Evolutionary conservation across 37 sponge, comb jelly and placozoan species (phyloP), one percentile per base, ranked within the genome.

Genomic region (Haliclona indistincta): DNA sequence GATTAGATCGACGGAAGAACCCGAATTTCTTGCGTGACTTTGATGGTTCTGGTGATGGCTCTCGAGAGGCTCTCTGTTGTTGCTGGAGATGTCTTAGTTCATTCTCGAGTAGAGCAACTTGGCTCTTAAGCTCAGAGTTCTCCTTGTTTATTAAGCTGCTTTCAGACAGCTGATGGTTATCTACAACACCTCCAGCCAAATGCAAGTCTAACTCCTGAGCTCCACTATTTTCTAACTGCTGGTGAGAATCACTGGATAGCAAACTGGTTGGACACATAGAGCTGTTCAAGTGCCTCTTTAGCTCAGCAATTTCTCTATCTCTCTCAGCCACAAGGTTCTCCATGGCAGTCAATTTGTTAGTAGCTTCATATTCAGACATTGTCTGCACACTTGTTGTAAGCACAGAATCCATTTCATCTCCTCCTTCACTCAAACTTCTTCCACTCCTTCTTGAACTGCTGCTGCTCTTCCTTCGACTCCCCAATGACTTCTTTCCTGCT

Each of bases 31-130:
- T n/a, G n/a, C n/a, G n/a, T n/a, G n/a, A n/a, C n/a, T n/a, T n/a
- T n/a, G n/a, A n/a, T n/a, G n/a, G n/a, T n/a, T n/a, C n/a, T n/a
- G n/a, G n/a, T n/a, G n/a, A n/a, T 58, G n/a, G 30, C 52, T 49
- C 17, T 13, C 28, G 61, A 26, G n/a, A 30, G 29, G 38, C 37
- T 4, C 20, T 30, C 42, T 53, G 38, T 25, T 38, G 26, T 6
- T 64, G 58, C 19, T 54, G 58, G 8, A 83, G 63, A 28, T 56
- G 39, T 2, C 69, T 68, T 63, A 83, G 47, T 5, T 83, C 77
- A 29, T 39, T 11, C 34, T 83, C 84, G 37, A 75, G 37, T 2
- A 23, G 32, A 5, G 38, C 19, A 3, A 83, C 47, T 23, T 51
- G 33, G 4, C 28, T 0, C 23, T 34, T 52, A 35, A 83, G 54